Evolutionary conservation across 2,113 vertebrate species (phyloP).

Genomic region (Mandrillus leucophaeus): DNA sequence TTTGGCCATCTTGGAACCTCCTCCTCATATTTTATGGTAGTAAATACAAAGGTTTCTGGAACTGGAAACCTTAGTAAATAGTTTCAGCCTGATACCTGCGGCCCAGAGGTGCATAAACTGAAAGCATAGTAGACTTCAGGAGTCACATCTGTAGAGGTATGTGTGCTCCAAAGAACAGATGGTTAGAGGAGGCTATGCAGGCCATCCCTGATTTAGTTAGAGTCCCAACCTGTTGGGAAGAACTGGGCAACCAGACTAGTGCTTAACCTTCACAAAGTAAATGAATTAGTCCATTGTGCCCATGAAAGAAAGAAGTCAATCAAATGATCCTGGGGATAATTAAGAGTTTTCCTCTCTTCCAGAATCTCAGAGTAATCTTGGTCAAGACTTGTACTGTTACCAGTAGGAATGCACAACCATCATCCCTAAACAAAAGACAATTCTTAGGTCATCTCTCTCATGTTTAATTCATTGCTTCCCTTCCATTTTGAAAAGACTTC

Average conservation of each 20-base stretch:
- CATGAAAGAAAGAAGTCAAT: not conserved
- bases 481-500: not conserved
- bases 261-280: not conserved
- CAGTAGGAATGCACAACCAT: not conserved
- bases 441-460: not conserved
- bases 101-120: not conserved
- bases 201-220: not conserved
- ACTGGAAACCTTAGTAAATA: not conserved
- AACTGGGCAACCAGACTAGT: not conserved
- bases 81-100: not conserved
- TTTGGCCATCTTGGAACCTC: too few relatives aligned
- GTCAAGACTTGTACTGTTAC: not conserved
- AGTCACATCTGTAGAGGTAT: not conserved
- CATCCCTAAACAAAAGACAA: not conserved
- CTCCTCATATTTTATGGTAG: not conserved
- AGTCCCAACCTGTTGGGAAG: not conserved
- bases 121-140: not conserved
- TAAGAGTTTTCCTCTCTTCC: not conserved
- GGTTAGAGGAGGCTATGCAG: not conserved
- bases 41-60: not conserved
- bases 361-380: not conserved
- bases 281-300: not conserved
- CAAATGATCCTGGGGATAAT: not conserved
- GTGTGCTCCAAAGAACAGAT: not conserved
- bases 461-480: not conserved